Evolutionary conservation across 2,797 vertebrate species (phyloP).

Genomic region (Scolopax bukidnonensis): DNA sequence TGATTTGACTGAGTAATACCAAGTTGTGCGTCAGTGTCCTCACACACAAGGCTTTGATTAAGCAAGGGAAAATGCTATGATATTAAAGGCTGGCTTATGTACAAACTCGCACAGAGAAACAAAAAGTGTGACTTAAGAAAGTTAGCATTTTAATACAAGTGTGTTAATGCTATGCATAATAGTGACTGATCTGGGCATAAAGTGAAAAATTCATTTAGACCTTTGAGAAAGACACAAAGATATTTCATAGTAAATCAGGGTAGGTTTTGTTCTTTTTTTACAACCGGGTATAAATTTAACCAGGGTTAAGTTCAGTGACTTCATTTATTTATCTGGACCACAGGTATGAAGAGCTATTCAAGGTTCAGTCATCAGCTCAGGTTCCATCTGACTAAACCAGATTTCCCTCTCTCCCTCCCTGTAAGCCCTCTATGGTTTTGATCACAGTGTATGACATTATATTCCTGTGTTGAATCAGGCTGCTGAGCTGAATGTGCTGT

Average conservation of each 20-base stretch:
- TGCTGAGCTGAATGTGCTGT: background rate
- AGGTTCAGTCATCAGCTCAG: background rate
- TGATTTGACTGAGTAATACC: constrained; percentile 48
- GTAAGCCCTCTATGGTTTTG: background rate
- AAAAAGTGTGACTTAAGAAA: background rate
- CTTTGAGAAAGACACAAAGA: background rate
- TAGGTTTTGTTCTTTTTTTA: background rate
- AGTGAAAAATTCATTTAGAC: background rate
- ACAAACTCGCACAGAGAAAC: background rate
- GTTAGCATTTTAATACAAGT: background rate
- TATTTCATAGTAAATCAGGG: background rate
- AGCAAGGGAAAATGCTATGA: background rate
- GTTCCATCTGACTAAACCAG: background rate
- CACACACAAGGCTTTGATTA: constrained; percentile 55
- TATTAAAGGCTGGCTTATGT: background rate
- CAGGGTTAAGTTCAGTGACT: background rate
- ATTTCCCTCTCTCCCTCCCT: accelerated
- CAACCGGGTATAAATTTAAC: background rate
- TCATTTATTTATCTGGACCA: background rate
- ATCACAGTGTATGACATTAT: background rate
- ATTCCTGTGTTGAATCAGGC: background rate
- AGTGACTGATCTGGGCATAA: background rate
- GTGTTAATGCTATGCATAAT: background rate
- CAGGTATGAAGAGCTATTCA: background rate
- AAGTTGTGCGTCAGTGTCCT: constrained; percentile 38